Conservation (phyloP, 2,797 vertebrate genomes). For the Pseudocheirus occidentalis region DNA sequence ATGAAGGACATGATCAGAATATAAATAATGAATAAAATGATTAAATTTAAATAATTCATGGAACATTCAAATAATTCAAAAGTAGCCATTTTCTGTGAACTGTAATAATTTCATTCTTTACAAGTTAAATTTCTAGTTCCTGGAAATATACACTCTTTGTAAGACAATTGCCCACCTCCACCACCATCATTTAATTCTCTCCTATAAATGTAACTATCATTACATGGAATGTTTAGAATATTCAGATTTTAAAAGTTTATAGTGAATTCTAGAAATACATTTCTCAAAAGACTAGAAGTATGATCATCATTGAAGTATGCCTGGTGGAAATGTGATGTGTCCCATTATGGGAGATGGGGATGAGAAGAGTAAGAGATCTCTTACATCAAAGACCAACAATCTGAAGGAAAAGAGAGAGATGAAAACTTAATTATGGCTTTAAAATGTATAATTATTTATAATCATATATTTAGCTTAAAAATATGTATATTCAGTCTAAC, state of each 20-base stretch:
- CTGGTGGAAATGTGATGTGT: neutral
- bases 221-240: neutral
- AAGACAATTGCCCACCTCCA: neutral
- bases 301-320: neutral
- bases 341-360: neutral
- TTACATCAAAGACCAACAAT: neutral
- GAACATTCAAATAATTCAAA: neutral
- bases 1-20: neutral
- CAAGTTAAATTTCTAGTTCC: neutral
- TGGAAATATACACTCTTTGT: neutral
- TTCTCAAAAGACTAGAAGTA: neutral
- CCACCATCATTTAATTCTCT: neutral
- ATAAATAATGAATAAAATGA: neutral
- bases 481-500: neutral
- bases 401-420: neutral
- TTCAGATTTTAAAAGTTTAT: neutral
- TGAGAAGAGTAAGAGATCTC: neutral
- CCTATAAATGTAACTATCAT: neutral
- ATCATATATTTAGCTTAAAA: neutral
- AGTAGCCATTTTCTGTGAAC: neutral
- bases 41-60: constrained; percentile 3
- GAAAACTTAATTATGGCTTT: neutral
- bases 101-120: neutral
- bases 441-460: neutral
- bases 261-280: neutral